A percentile compares a stretch with the other conserved stretches of the same genome.
Evolutionary conservation across 2,888 invertebrate species (phyloP).

Genomic region (Agrenia bidenticulata): DNA sequence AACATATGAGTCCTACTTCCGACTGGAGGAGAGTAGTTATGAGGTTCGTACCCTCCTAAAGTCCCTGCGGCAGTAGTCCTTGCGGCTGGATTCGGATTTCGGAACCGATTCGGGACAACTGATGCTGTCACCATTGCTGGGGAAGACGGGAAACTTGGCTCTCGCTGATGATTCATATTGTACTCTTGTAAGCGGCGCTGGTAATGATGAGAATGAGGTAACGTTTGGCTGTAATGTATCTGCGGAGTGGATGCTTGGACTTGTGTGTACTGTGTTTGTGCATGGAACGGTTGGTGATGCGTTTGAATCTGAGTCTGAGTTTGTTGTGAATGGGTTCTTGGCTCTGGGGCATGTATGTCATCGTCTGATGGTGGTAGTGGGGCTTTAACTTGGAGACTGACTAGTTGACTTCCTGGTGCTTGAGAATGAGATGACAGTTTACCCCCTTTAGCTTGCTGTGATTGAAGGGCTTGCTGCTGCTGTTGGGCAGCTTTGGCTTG

Average conservation of each 20-base stretch:
- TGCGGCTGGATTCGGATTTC: conserved; percentile 4
- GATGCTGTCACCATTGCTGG: conserved; percentile 12
- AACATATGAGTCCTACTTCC: conserved; percentile 7
- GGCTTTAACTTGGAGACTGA: no score
- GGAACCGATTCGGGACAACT: conserved; percentile 1
- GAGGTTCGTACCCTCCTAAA: conserved; percentile 1
- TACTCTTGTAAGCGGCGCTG: neutral
- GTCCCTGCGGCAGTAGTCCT: conserved; percentile 11
- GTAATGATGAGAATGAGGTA: conserved; percentile 32
- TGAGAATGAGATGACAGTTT: no score
- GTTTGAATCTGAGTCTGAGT: neutral
- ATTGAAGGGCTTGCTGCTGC: no score
- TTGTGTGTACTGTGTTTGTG: neutral
- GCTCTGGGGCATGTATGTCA: no score
- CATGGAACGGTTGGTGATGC: conserved; percentile 2
- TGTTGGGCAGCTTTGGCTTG: conserved; percentile 7
- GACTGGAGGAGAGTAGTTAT: neutral
- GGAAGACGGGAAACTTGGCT: neutral
- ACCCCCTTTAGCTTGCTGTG: neutral
- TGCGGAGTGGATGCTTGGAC: neutral
- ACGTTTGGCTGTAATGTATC: conserved; percentile 27
- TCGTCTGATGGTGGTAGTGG: no score
- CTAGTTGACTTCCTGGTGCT: no score
- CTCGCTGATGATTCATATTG: neutral
- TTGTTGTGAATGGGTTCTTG: no score